A percentile compares a stretch with the other conserved stretches of the same genome.
phyloP scores from a whole-genome alignment of 2,113 vertebrate species.

The Rhynchopsitta pachyrhyncha region DNA sequence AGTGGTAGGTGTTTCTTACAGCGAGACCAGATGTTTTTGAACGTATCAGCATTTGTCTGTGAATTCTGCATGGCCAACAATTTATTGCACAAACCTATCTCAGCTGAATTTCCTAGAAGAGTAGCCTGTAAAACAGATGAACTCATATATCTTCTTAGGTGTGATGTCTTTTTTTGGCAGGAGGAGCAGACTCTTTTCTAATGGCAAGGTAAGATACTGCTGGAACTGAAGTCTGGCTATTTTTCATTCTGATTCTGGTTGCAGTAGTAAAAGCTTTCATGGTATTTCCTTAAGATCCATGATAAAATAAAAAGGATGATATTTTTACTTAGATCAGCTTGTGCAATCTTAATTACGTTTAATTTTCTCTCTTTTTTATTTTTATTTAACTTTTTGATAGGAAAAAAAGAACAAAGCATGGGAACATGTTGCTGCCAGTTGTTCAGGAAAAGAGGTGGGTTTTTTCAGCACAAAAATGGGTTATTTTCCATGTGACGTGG shows the following conservation, averaged over 20 bases:
- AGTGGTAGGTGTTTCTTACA: neutral
- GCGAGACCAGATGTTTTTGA: slow-evolving; percentile 18
- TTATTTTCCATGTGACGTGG: neutral
- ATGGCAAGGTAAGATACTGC: neutral
- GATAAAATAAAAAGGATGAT: neutral
- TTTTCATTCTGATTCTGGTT: slow-evolving; percentile 4
- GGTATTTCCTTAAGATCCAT: neutral
- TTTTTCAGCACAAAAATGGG: neutral
- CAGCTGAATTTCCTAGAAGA: slow-evolving; percentile 36
- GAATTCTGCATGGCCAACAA: slow-evolving; percentile 8
- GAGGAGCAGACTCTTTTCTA: neutral
- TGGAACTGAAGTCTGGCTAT: neutral
- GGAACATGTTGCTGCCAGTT: neutral
- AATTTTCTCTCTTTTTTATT: neutral
- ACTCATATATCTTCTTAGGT: slow-evolving; percentile 43
- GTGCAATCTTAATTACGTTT: neutral
- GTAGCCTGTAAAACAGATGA: slow-evolving; percentile 42
- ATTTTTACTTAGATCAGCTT: neutral
- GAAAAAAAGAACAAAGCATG: neutral
- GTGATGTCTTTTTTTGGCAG: slow-evolving; percentile 22
- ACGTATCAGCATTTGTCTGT: slow-evolving; percentile 14
- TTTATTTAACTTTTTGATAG: neutral
- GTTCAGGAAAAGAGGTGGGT: neutral
- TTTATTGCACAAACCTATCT: slow-evolving; percentile 24
- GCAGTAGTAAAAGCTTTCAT: neutral